Conservation (phyloP, 2,113 vertebrate species). For the Psephotus haematonotus region DNA sequence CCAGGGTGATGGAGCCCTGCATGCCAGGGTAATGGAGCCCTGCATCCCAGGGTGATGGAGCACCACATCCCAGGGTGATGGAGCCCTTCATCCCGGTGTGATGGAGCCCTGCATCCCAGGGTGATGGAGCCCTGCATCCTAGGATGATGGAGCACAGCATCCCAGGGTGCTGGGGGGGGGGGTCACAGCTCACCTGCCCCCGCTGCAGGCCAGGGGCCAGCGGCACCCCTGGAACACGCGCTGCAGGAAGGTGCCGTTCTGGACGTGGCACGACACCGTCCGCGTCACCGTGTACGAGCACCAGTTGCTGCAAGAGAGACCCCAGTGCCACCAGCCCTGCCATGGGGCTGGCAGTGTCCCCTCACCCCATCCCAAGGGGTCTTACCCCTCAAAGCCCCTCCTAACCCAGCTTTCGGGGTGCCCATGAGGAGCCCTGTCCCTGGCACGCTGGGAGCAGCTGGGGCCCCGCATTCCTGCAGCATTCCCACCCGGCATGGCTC, state of each 20-base stretch:
- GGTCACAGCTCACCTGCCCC: slow-evolving; percentile 79
- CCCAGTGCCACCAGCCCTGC: rapidly evolving
- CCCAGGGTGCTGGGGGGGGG: neutral
- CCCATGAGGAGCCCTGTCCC: neutral
- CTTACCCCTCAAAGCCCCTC: neutral
- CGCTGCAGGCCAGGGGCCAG: slow-evolving; percentile 90
- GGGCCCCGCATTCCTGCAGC: slow-evolving; percentile 1
- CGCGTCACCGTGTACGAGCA: slow-evolving; percentile 90
- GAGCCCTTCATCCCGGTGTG: no score
- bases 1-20: no score
- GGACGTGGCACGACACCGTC: slow-evolving; percentile 89
- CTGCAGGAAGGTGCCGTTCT: slow-evolving; percentile 93
- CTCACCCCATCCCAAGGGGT: rapidly evolving
- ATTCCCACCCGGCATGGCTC: neutral
- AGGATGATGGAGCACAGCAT: no score
- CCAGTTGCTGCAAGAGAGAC: slow-evolving; percentile 86
- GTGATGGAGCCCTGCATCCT: no score
- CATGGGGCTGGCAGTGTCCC: rapidly evolving
- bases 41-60: no score
- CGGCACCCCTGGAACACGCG: slow-evolving; percentile 90
- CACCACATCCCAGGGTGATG: rapidly evolving
- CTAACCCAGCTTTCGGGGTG: neutral
- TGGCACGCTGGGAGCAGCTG: neutral
- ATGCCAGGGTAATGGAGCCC: no score
- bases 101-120: no score